Conservation (phyloP, 2,797 vertebrate genomes). For the Sternotherus odoratus region DNA sequence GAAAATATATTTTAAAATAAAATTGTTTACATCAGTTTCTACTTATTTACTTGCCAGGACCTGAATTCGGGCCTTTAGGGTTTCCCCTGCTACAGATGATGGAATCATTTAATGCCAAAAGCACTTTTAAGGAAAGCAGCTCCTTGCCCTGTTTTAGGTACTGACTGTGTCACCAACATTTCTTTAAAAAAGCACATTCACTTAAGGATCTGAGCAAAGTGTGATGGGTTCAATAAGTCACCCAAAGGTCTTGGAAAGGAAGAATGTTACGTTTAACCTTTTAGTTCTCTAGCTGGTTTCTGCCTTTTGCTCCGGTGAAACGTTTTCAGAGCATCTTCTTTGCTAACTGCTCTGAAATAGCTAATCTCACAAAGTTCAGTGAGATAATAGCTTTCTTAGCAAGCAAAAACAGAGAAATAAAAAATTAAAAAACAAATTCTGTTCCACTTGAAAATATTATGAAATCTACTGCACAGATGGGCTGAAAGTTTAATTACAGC, state of each 20-base stretch:
- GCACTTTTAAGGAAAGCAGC: too few species aligned
- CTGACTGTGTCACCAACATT: background rate
- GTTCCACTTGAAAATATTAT: conserved; percentile 74
- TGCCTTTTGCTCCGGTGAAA: conserved; percentile 39
- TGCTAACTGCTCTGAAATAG: conserved; percentile 40
- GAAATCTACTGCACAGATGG: conserved; percentile 75
- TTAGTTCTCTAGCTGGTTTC: conserved; percentile 21
- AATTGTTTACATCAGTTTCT: background rate
- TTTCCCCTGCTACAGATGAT: background rate
- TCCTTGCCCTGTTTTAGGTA: background rate
- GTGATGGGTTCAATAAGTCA: too few species aligned
- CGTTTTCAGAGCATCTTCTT: conserved; percentile 44
- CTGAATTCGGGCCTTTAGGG: background rate
- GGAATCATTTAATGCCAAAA: conserved; percentile 28
- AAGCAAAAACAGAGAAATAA: conserved; percentile 65
- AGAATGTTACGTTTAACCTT: conserved; percentile 48
- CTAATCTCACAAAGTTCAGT: conserved; percentile 43
- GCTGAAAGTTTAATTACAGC: conserved; percentile 76
- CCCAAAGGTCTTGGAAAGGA: background rate
- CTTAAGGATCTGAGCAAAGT: background rate
- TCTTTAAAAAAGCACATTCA: conserved; percentile 16
- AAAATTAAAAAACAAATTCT: conserved; percentile 65
- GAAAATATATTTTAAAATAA: background rate
- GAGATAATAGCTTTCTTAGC: conserved; percentile 60
- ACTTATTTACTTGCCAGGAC: background rate